A percentile compares a stretch with the other conserved stretches of the same genome.
Conservation (phyloP, 2,797 vertebrate species). For the Podarcis lilfordi region DNA sequence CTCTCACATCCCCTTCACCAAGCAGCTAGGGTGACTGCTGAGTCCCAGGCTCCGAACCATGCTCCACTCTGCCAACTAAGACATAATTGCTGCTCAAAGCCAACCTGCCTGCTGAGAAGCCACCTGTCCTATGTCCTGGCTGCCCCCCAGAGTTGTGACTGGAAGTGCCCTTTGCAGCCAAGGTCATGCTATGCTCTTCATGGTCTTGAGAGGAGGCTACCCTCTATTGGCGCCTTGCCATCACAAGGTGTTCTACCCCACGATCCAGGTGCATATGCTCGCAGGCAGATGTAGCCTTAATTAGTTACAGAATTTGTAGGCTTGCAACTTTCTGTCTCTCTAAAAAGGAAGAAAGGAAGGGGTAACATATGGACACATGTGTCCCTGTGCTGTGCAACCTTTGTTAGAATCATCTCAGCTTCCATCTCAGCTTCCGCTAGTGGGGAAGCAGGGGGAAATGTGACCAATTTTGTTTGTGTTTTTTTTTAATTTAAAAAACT, state of each 20-base stretch:
- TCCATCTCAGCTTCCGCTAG: neutral
- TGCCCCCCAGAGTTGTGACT: neutral
- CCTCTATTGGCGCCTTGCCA: conserved; percentile 4
- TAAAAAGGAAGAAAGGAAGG: neutral
- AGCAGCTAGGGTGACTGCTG: conserved; percentile 15
- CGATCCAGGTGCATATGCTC: neutral
- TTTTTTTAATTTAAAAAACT: neutral
- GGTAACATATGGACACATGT: too few relatives aligned
- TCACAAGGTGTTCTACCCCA: neutral
- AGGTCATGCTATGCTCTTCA: conserved; percentile 7
- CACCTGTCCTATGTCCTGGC: conserved; percentile 40
- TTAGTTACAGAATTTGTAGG: neutral
- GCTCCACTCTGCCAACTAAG: conserved; percentile 21
- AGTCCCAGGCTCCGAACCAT: conserved; percentile 24
- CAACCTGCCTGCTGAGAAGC: conserved; percentile 35
- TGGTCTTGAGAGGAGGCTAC: conserved; percentile 1
- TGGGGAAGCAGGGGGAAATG: neutral
- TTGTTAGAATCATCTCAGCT: neutral
- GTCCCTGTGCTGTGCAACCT: neutral
- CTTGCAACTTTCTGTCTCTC: neutral
- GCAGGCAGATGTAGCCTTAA: neutral
- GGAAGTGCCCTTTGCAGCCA: conserved; percentile 22
- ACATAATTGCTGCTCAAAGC: conserved; percentile 30
- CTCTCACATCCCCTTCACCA: neutral
- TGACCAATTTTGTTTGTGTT: neutral